Conservation (phyloP, 2,113 vertebrate genomes). For the Zapornia atra region DNA sequence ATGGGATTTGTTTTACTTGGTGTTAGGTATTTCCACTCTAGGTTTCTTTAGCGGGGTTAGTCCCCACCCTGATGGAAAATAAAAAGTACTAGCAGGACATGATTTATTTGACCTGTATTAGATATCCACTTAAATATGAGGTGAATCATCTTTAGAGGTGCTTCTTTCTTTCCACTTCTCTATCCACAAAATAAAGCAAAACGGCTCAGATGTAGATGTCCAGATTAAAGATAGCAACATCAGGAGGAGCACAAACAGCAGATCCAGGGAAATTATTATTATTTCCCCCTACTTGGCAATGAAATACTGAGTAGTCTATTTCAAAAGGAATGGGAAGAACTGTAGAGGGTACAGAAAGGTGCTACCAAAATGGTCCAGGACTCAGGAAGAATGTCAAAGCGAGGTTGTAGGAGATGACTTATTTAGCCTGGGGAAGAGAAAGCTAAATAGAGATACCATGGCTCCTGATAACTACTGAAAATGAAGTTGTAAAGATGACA, state of each 20-base stretch:
- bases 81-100: neutral
- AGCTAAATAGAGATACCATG: neutral
- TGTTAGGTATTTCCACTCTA: neutral
- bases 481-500: neutral
- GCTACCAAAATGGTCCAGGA: neutral
- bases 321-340: neutral
- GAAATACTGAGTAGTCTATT: neutral
- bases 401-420: neutral
- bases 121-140: neutral
- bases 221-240: neutral
- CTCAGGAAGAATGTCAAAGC: neutral
- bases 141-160: neutral
- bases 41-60: neutral
- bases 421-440: neutral
- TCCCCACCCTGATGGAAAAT: neutral
- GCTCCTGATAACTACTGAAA: neutral
- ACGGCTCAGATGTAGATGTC: neutral
- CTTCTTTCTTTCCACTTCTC: neutral
- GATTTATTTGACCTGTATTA: neutral
- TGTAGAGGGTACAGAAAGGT: neutral
- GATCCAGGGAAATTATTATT: neutral
- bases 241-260: neutral
- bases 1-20: neutral
- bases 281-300: neutral
- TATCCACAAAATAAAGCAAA: neutral